Evolutionary conservation across 2,113 vertebrate genomes (phyloP).

Genomic region (Alectura lathami): DNA sequence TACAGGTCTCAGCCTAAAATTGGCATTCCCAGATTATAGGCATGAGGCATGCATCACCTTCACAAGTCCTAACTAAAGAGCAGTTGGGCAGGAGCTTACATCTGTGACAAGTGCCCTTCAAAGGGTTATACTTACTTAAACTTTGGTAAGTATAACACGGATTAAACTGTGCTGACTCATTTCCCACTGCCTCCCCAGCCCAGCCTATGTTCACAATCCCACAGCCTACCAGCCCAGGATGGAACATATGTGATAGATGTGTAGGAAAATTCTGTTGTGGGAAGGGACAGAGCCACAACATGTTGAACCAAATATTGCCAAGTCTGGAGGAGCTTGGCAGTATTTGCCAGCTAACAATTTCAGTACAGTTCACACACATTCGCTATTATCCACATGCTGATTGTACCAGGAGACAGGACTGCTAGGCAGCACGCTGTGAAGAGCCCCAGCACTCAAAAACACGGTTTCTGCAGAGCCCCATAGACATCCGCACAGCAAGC

Average conservation of each 20-base stretch:
- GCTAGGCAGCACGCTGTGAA: background rate
- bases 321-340: background rate
- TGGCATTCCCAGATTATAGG: background rate
- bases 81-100: background rate
- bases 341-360: background rate
- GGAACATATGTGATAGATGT: rapidly evolving
- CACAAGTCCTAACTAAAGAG: background rate
- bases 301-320: background rate
- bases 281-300: background rate
- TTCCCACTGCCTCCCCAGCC: background rate
- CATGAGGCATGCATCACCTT: rapidly evolving
- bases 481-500: background rate
- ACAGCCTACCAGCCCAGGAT: rapidly evolving
- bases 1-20: background rate
- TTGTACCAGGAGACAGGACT: background rate
- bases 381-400: background rate
- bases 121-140: background rate
- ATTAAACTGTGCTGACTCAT: background rate
- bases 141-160: rapidly evolving
- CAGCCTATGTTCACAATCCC: too few relatives aligned
- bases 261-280: background rate
- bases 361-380: background rate
- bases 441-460: background rate
- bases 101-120: background rate
- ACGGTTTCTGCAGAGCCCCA: background rate